Evolutionary conservation across 2,797 vertebrate genomes (phyloP), one percentile per base, ranked within the genome.

Genomic region (Amphiprion clarkii): DNA sequence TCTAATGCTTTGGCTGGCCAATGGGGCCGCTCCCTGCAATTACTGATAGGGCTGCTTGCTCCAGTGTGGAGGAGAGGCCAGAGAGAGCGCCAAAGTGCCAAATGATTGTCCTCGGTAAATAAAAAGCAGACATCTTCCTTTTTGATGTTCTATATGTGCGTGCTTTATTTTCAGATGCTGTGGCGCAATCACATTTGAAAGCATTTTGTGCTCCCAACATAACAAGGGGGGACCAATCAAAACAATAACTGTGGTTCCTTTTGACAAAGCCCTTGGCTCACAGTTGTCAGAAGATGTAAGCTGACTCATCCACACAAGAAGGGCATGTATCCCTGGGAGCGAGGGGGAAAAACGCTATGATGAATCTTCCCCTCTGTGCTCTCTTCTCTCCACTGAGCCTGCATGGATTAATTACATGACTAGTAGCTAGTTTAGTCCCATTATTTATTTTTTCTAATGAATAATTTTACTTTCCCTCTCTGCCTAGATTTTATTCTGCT

Each of bases 221-320:
- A 91, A 90, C 69, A 89, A 88, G 91, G 86, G 86, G 86, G 90
- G 88, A 63, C 36, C 77, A 89, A 91, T 89, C 90, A 93, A 93
- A 93, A 92, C 94, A 94, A 92, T 94, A 93, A 94, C 85, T 85
- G 91, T 75, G 88, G 79, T 89, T 92, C 88, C 89, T 93, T 91
- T 93, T 96, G 93, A 93, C 92, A 87, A 68, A 93, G 85, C 92
- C 91, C 78, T 90, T 87, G 93, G 92, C 92, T 92, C 89, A 72
- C 89, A 88, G 90, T 94, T 94, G 93, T 94, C 93, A 92, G 90
- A 94, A 93, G 88, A 93, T 93, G 92, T 93, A 89, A 94, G 91
- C 87, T 95, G 94, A 95, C 87, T 96, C 92, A 92, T 95, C 87
- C 93, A 39, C 85, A 88, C 86, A 86, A 93, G 94, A 94, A 95